Evolutionary conservation across 2,113 vertebrate genomes (phyloP).

Genomic region (Bufo bufo): DNA sequence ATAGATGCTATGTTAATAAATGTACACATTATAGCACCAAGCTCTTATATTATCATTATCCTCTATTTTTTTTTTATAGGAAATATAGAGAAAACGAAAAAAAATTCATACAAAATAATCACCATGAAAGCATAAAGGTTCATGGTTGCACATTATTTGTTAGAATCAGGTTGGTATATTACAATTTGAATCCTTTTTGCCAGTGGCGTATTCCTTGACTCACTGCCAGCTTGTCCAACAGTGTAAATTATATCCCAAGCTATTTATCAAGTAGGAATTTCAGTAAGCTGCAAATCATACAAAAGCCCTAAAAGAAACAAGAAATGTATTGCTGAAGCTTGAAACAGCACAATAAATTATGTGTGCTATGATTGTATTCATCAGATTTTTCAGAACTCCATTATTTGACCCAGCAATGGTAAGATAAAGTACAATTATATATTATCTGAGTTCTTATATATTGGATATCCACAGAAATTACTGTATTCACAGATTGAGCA

Average conservation of each 20-base stretch:
- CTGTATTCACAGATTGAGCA: no score
- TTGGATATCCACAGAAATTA: not conserved
- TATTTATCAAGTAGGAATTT: constrained; percentile 42
- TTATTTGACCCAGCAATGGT: not conserved
- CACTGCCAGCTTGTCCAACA: constrained; percentile 2
- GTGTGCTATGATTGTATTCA: not conserved
- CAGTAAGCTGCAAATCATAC: constrained; percentile 41
- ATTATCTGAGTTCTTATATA: not conserved
- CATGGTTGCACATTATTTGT: not conserved
- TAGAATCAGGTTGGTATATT: not conserved
- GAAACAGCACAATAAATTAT: constrained; percentile 14
- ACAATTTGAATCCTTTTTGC: constrained; percentile 31
- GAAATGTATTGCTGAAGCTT: constrained; percentile 3
- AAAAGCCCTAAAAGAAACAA: constrained; percentile 18
- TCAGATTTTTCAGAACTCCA: not conserved
- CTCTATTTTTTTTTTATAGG: not conserved
- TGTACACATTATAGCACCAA: not conserved
- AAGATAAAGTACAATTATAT: not conserved
- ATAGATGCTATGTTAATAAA: not conserved
- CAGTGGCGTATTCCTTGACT: constrained; percentile 44
- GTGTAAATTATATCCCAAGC: constrained; percentile 12
- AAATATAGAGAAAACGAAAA: not conserved
- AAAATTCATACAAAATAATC: not conserved
- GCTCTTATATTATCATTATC: not conserved
- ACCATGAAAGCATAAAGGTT: not conserved